Evolutionary conservation across 2,888 invertebrate genomes (phyloP), one percentile per base, ranked within the genome.

Genomic region (Mycogona germanica): DNA sequence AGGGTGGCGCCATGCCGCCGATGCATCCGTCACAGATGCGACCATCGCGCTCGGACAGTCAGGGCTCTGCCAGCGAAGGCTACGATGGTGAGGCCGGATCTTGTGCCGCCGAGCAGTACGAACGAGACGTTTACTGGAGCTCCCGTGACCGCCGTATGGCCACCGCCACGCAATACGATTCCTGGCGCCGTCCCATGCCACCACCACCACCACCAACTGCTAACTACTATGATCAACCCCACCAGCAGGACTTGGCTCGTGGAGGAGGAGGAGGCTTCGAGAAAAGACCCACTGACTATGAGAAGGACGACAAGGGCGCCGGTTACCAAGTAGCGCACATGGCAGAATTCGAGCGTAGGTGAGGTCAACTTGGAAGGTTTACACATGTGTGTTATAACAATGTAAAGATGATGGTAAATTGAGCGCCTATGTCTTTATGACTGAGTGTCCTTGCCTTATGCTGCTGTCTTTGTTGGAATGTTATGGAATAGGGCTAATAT

Each of bases 31-130:
- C 37, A 14, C 46, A 53, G 32, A 21, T 45, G 41, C 25, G 52
- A 17, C 52, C 52, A 17, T 29, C 45, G n/a, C 25, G 45, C 7
- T 52, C 52, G 17, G 52, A 52, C 41, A 52, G 45, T 44, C 52
- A 52, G 25, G 52, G 52, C 7, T 52, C 52, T 6, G 52, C 45
- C 19, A 52, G 45, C 23, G 52, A 52, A 7, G 45, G 52, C 30
- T 52, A 52, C 23, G 55, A 55, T 63, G 77, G 78, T 59, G 78
- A 72, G 57, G 21, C 44, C 40, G 48, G 37, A 60, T 65, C 44
- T 65, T 21, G 29, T 23, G 6, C 46, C 4, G 41, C 52, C 7
- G n/a, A 14, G 7, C 67, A 68, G 57, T 67, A 65, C 2, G 65
- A 65, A n/a, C 21, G 52, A 19, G 52, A 52, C 28, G 35, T 52